phyloP scores from a whole-genome alignment of 2,113 vertebrate species.

The Catharus minimus region DNA sequence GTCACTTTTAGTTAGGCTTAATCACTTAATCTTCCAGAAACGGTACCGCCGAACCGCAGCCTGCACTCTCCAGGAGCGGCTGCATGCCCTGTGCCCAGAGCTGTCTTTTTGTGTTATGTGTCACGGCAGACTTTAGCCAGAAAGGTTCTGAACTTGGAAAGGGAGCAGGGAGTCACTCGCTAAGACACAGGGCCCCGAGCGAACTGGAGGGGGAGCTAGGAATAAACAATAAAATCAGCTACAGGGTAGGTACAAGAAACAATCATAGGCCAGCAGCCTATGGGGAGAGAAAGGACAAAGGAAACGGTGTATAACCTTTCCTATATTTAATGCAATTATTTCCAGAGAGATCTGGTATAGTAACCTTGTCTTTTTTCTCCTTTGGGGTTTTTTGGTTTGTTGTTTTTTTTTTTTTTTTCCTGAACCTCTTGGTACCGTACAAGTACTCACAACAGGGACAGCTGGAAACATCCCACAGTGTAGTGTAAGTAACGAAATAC shows the following conservation, averaged over 20 bases:
- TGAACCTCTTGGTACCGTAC: neutral
- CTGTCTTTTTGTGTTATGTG: constrained; percentile 51
- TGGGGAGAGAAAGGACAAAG: constrained; percentile 37
- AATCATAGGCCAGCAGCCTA: constrained; percentile 6
- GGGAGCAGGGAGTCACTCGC: neutral
- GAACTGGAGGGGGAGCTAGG: constrained; percentile 5
- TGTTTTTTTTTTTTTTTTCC: too few species aligned
- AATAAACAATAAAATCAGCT: constrained; percentile 61
- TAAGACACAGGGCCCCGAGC: constrained; percentile 20
- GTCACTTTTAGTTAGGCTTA: constrained; percentile 49
- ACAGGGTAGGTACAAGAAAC: constrained; percentile 21
- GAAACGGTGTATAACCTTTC: neutral
- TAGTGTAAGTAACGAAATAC: neutral
- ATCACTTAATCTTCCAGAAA: constrained; percentile 51
- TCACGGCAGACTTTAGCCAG: constrained; percentile 8
- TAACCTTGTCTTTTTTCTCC: neutral
- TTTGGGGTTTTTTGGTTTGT: neutral
- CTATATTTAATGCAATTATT: constrained; percentile 30
- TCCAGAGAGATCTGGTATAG: neutral
- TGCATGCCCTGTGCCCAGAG: constrained; percentile 17
- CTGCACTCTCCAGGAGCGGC: neutral
- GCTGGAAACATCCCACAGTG: neutral
- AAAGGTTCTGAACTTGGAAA: constrained; percentile 57
- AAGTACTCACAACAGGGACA: neutral
- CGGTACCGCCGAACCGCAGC: neutral